phyloP scores from a whole-genome alignment of 2,113 vertebrate genomes.

The Chionis minor region DNA sequence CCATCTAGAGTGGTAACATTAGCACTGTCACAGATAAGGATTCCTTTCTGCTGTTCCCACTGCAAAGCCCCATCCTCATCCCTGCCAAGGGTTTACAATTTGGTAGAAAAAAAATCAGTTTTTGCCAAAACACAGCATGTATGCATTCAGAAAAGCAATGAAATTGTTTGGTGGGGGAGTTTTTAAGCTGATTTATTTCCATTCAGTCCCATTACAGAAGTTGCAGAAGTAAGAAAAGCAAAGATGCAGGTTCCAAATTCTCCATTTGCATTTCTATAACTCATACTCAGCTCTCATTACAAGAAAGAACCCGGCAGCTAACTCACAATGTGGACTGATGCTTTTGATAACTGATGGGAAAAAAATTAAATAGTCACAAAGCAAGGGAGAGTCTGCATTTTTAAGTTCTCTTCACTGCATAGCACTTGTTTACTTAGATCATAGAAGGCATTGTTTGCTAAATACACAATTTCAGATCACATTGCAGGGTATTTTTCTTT shows the following conservation, averaged over 20 bases:
- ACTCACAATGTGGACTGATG: slow-evolving; percentile 27
- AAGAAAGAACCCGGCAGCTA: slow-evolving; percentile 15
- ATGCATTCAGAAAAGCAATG: neutral
- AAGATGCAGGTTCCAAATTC: slow-evolving; percentile 37
- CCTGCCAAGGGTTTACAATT: neutral
- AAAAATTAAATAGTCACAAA: neutral
- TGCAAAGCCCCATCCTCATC: neutral
- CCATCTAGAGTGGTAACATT: neutral
- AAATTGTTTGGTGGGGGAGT: neutral
- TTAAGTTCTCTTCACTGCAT: neutral
- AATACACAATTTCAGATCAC: neutral
- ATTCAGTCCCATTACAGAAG: slow-evolving; percentile 14
- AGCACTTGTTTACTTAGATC: neutral
- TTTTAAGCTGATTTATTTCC: neutral
- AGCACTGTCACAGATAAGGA: neutral
- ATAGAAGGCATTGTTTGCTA: neutral
- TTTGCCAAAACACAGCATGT: neutral
- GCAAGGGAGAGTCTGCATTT: neutral
- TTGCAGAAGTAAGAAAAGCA: slow-evolving; percentile 17
- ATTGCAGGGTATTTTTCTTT: neutral
- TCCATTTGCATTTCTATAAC: slow-evolving; percentile 58
- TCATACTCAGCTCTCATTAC: slow-evolving; percentile 16
- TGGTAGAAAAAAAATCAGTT: neutral
- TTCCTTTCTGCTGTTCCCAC: neutral
- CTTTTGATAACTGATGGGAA: slow-evolving; percentile 42